These are phyloP conservation scores for Synanthedon tipuliformis DNA, from an alignment of 2,888 invertebrate genomes.

Conservation along the genomic window DNA sequence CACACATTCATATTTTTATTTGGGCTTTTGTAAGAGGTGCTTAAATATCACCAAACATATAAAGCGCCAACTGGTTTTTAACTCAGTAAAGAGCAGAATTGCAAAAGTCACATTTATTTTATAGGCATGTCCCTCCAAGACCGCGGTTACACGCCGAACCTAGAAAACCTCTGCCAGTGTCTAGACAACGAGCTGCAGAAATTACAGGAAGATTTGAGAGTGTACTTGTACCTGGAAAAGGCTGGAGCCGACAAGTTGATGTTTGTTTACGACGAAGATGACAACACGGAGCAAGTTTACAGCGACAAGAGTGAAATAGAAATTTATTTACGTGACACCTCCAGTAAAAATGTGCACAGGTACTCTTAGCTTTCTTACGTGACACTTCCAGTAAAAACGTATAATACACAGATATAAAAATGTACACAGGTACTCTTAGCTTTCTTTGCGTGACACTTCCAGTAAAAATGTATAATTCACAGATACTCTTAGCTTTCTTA, in stretches of 20 bases:
- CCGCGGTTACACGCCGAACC: conserved; percentile 79
- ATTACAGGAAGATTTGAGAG: conserved; percentile 76
- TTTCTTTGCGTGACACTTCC: too few species aligned
- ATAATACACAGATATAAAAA: too few species aligned
- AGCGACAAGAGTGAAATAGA: conserved; percentile 63
- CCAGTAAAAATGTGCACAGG: conserved; percentile 59
- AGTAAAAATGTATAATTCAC: too few species aligned
- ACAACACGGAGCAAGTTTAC: conserved; percentile 42
- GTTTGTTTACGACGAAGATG: conserved; percentile 47
- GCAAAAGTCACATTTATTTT: conserved; percentile 1
- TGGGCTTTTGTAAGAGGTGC: too few species aligned
- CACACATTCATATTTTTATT: too few species aligned
- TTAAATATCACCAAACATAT: too few species aligned
- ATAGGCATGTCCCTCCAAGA: conserved; percentile 79
- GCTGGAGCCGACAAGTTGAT: conserved; percentile 26
- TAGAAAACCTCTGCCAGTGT: conserved; percentile 76
- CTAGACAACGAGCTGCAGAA: conserved; percentile 73
- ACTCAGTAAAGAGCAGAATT: background rate
- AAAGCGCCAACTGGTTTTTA: too few species aligned
- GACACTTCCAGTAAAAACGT: too few species aligned
- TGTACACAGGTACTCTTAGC: too few species aligned
- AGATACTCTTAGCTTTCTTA: too few species aligned
- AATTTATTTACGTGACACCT: conserved; percentile 60
- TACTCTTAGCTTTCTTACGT: conserved; percentile 23
- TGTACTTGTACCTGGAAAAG: conserved; percentile 73